A percentile compares a stretch with the other conserved stretches of the same genome.
These are phyloP conservation scores for Thecophora atra DNA, from an alignment of 2,888 invertebrate species.

Conservation along the genomic window DNA sequence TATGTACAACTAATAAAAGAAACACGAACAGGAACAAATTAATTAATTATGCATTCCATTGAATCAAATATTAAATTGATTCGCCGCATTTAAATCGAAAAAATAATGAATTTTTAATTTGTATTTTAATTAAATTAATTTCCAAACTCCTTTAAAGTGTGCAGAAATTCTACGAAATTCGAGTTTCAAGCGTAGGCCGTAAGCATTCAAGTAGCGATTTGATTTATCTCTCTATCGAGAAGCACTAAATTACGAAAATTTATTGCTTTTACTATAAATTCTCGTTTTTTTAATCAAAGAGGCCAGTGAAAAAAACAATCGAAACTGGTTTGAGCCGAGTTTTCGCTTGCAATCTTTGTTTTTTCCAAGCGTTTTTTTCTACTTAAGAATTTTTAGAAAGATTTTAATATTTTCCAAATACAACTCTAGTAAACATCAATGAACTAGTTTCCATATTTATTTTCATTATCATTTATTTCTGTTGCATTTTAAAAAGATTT, in stretches of 20 bases:
- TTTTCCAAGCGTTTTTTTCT: too few relatives aligned
- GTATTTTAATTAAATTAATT: conserved; percentile 23
- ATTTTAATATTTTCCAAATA: too few relatives aligned
- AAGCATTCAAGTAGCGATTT: conserved; percentile 12
- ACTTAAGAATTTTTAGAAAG: too few relatives aligned
- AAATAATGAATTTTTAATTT: conserved; percentile 8
- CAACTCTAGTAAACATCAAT: too few relatives aligned
- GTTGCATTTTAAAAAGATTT: too few relatives aligned
- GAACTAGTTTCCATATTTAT: too few relatives aligned
- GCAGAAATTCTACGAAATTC: background rate
- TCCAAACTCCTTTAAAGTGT: conserved; percentile 25
- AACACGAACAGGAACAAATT: background rate
- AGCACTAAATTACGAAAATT: background rate
- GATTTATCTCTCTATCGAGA: background rate
- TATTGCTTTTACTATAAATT: conserved; percentile 8
- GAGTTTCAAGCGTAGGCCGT: conserved; percentile 11
- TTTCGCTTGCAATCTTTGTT: too few relatives aligned
- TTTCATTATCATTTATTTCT: too few relatives aligned
- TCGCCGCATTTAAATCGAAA: background rate
- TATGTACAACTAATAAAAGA: background rate
- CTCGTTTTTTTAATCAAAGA: background rate
- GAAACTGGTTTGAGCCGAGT: too few relatives aligned
- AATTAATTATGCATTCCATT: conserved; percentile 32
- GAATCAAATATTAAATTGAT: background rate
- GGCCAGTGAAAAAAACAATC: background rate